Conservation (phyloP, 2,113 vertebrate genomes). For the Helogale parvula region DNA sequence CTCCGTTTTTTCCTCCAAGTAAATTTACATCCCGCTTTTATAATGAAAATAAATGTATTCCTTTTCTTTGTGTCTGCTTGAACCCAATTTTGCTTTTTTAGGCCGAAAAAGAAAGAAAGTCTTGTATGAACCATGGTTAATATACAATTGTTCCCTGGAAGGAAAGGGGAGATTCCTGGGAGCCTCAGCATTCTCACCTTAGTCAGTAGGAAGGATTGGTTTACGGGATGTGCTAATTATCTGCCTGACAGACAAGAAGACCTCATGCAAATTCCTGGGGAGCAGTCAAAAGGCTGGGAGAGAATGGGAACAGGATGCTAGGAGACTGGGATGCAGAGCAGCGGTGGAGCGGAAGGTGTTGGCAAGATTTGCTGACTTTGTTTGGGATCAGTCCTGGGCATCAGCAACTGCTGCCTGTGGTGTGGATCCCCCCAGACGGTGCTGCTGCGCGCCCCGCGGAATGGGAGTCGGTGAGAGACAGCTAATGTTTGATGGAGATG, state of each 20-base stretch:
- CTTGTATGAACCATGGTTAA: neutral
- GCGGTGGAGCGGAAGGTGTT: neutral
- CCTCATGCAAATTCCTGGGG: conserved; percentile 44
- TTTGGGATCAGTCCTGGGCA: neutral
- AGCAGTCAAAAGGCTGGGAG: neutral
- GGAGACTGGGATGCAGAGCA: neutral
- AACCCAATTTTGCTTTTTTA: neutral
- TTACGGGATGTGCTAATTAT: conserved; percentile 59
- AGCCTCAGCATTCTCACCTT: neutral
- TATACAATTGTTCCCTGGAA: neutral
- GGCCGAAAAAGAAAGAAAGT: neutral
- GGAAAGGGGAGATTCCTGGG: neutral
- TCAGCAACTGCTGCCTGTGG: neutral
- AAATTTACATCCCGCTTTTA: conserved; percentile 37
- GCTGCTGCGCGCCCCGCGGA: neutral
- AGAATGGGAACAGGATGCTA: neutral
- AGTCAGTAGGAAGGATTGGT: conserved; percentile 35
- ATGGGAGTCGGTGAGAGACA: neutral
- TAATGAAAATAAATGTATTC: neutral
- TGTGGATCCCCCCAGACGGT: neutral
- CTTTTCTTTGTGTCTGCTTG: neutral
- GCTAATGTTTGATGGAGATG: neutral
- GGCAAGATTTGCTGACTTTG: neutral
- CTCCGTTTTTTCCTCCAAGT: neutral
- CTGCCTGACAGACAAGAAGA: conserved; percentile 42